Base-by-base conservation (phyloP, 2,797 vertebrate species). In the Heteromormyrus szaboi region DNA sequence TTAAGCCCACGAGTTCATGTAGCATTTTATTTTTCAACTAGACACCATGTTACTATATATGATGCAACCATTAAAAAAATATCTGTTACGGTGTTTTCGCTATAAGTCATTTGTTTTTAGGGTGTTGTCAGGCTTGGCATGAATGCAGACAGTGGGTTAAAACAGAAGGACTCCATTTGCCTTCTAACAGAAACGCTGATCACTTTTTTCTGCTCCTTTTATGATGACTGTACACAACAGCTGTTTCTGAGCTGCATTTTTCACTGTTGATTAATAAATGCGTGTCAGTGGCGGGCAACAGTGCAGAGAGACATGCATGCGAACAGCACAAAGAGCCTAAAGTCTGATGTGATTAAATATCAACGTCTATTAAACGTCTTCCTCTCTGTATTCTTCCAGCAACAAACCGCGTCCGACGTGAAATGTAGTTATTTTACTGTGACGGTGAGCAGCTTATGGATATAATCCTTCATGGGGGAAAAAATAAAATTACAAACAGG, bases 81-180 rank as follows among this genome's bases (percentile, higher is more conserved):
- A 29, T 33, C 62, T 14, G 25, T 68, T 29, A 33, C 0, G 11
- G 25, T 68, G 25, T 68, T 68, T 68, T 14, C 25, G 7, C 22
- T 33, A 14, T 33, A 68, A 84, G 46, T 46, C 3, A 4, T 25
- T 48, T 29, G 19, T 29, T 84, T 48, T 50, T 79, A 79, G 33
- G 14, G 2, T 92, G 94, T 90, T 93, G 91, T 93, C 25, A 68
- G 62, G 62, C 62, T 33, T 14, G 25, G 62, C 14, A 93, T 90
- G 92, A 92, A 91, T 81, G 89, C 90, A 91, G 92, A 94, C 90
- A 93, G 93, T 68, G 91, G 92, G 91, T 94, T 25, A 94, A 90
- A 88, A 88, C 92, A 94, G 93, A 94, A 91, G 90, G 93, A 92
- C 92, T 94, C 94, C 95, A 92, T 92, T 94, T 93, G 92, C 90